phyloP scores from a whole-genome alignment of 2,113 vertebrate genomes.

The Tupaia chinensis region DNA sequence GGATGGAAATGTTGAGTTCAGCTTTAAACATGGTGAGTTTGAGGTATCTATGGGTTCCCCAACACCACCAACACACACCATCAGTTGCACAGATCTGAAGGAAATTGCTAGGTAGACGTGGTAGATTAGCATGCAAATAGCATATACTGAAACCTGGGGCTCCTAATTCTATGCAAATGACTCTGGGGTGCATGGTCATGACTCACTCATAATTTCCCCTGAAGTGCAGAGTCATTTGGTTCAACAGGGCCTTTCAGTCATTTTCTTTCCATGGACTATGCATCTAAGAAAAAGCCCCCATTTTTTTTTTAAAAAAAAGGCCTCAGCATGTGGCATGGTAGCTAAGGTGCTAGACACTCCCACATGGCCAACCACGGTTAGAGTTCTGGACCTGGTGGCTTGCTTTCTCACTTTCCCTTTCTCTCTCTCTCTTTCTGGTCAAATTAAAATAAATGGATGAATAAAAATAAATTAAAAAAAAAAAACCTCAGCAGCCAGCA shows the following conservation, averaged over 20 bases:
- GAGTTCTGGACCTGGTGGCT: background rate
- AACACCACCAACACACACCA: background rate
- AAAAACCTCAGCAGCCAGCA: background rate
- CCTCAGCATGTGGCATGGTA: too few species aligned
- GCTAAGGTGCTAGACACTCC: too few species aligned
- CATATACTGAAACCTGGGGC: background rate
- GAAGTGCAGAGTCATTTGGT: background rate
- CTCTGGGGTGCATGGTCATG: background rate
- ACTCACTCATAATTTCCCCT: background rate
- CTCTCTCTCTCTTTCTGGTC: too few species aligned
- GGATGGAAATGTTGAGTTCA: background rate
- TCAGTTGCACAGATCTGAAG: background rate
- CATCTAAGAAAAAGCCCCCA: background rate
- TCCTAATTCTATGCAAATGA: conserved; percentile 17
- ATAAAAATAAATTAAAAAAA: background rate
- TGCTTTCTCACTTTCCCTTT: too few species aligned
- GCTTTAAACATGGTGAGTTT: background rate
- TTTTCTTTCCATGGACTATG: background rate
- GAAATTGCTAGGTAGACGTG: background rate
- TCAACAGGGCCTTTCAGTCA: background rate
- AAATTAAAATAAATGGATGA: too few species aligned
- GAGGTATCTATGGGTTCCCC: background rate
- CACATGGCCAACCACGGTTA: too few species aligned
- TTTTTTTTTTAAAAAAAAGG: background rate
- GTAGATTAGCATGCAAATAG: background rate